Base-by-base conservation (phyloP, 2,113 vertebrate species). In the Antigone vipio region DNA sequence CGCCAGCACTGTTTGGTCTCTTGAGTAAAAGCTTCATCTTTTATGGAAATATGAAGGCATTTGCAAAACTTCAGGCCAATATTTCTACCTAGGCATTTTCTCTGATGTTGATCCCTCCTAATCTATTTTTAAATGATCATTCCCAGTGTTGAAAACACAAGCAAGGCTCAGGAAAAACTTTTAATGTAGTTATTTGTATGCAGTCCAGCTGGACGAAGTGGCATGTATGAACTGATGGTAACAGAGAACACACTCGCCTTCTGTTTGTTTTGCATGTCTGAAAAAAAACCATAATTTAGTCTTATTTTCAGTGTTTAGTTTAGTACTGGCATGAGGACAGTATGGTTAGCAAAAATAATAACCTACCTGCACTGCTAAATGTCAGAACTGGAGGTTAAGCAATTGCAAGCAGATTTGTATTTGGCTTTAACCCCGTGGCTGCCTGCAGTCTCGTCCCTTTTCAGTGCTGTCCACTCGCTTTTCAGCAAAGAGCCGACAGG, bases 311-410 rank as follows among this genome's bases (percentile, higher is more conserved):
- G 2, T 58, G 53, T 29, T 77, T 50, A 56, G 38, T 81, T 93
- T 77, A 55, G 79, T 53, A 27, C 42, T 68, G 35, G 40, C 30
- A 53, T 67, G 42, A 63, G 68, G 73, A 63, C 63, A n/a, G 16
- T 34, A 32, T 32, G 68, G 64, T 92, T 95, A 85, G 49, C 88
- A 95, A 94, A 94, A 92, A 74, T 77, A 90, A 69, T 45, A 80
- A 62, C 55, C 69, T 66, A 90, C 82, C 86, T 91, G 80, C 26
- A 6, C 52, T 23, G 35, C 55, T 89, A 91, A 96, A 95, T 89
- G 93, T 94, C 78, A 93, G 56, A 58, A 42, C 63, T 67, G 79
- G 55, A 88, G 67, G 79, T 88, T 84, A 90, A 80, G 72, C 77
- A 69, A 62, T 94, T 12, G 1, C 38, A 79, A 76, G 79, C 24